phyloP scores from a whole-genome alignment of 2,113 vertebrate genomes.

The Passer montanus region DNA sequence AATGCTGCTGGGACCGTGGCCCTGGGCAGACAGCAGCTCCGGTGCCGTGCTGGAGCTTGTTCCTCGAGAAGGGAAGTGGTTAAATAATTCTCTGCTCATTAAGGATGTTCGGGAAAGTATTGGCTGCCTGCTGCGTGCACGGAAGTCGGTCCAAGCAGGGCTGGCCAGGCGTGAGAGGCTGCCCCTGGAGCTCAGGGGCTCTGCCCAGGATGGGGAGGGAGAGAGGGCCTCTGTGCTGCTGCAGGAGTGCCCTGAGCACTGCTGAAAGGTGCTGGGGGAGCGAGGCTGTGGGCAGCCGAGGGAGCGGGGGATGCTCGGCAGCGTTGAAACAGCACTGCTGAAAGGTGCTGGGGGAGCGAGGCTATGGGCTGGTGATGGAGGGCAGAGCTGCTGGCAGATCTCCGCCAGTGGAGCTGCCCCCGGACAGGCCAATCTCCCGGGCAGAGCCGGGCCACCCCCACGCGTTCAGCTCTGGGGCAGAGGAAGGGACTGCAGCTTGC shows the following conservation, averaged over 20 bases:
- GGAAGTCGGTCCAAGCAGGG: not conserved
- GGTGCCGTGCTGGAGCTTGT: not conserved
- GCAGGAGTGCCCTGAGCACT: accelerated
- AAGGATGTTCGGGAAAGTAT: not conserved
- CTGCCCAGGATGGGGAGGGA: not conserved
- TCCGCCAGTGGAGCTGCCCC: not conserved
- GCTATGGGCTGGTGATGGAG: accelerated
- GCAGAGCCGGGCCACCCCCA: not conserved
- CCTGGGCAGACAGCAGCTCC: not conserved
- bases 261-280: not conserved
- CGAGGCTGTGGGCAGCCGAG: accelerated
- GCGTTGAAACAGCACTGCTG: accelerated
- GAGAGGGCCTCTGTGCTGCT: not conserved
- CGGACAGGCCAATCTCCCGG: accelerated
- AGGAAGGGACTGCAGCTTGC: not conserved
- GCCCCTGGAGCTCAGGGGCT: not conserved
- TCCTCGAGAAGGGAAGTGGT: not conserved
- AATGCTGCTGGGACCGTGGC: not conserved
- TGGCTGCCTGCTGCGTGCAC: not conserved
- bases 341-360: not conserved
- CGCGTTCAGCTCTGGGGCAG: accelerated
- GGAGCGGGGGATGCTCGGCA: not conserved
- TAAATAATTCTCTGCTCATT: not conserved
- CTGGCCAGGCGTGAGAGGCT: not conserved
- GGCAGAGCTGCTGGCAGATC: not conserved